phyloP scores from a whole-genome alignment of 2,888 invertebrate genomes.

The Epinotia nisella region DNA sequence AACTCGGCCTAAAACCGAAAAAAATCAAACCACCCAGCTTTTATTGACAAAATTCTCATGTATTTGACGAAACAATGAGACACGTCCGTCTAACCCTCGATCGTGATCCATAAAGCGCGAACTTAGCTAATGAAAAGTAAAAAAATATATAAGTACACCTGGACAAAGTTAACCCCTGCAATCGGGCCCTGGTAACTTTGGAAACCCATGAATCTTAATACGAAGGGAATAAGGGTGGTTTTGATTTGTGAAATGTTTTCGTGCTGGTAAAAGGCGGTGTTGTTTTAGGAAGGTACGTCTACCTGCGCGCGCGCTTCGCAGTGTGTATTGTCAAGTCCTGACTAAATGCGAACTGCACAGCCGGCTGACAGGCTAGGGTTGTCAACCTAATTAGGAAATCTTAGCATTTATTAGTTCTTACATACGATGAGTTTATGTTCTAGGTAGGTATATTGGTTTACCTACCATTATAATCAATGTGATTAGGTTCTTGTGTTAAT shows the following conservation, averaged over 20 bases:
- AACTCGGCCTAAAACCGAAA: conserved; percentile 50
- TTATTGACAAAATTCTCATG: conserved; percentile 80
- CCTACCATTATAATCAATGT: not conserved
- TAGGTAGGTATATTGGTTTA: no score
- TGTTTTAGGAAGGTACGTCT: conserved; percentile 58
- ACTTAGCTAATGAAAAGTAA: conserved; percentile 83
- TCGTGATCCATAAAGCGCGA: conserved; percentile 83
- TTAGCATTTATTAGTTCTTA: not conserved
- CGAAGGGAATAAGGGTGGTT: conserved; percentile 49
- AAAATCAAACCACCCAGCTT: conserved; percentile 72
- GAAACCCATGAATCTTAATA: not conserved
- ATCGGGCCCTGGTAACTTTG: not conserved
- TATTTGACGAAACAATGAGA: conserved; percentile 81
- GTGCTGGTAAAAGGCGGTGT: conserved; percentile 8
- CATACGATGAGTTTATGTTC: not conserved
- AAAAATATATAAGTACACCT: conserved; percentile 73
- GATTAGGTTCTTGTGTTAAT: not conserved
- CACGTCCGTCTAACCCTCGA: conserved; percentile 76
- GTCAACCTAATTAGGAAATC: conserved; percentile 50
- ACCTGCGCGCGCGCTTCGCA: conserved; percentile 78
- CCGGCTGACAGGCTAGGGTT: conserved; percentile 76
- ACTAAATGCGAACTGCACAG: conserved; percentile 76
- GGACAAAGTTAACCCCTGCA: conserved; percentile 55
- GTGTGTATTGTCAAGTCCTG: conserved; percentile 78
- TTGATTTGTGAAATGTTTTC: conserved; percentile 30